Percentiles rank a stretch among this genome's conserved stretches.
These are phyloP conservation scores for Lycocorax pyrrhopterus DNA, from an alignment of 2,113 vertebrate species.

Conservation along the genomic window DNA sequence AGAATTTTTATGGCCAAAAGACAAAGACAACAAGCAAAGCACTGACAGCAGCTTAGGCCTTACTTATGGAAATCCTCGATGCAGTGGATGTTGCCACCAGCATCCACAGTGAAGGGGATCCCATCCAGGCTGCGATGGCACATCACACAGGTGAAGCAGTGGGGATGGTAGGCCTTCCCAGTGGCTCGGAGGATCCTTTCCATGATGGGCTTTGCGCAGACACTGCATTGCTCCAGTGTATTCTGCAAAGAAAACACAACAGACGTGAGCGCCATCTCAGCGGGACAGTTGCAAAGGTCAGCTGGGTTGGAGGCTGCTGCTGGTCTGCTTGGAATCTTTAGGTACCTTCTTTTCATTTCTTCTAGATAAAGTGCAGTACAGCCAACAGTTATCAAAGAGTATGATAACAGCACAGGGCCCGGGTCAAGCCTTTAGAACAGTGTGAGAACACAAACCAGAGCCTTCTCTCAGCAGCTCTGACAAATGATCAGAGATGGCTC, in stretches of 20 bases:
- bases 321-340: neutral
- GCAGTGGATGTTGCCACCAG: conserved; percentile 95
- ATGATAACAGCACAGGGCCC: neutral
- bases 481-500: neutral
- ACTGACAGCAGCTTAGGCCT: neutral
- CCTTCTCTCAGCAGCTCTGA: neutral
- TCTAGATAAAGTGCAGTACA: neutral
- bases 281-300: neutral
- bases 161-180: conserved; percentile 95
- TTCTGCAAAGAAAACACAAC: conserved; percentile 75
- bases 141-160: conserved; percentile 97
- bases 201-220: conserved; percentile 96
- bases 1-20: neutral
- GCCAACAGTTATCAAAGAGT: neutral
- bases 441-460: neutral
- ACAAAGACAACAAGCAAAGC: neutral
- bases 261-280: neutral
- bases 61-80: conserved; percentile 99
- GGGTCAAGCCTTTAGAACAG: neutral
- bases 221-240: conserved; percentile 92
- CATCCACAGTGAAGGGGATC: conserved; percentile 96
- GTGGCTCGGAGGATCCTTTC: conserved; percentile 96
- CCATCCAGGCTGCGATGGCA: conserved; percentile 94
- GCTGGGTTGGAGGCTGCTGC: neutral
- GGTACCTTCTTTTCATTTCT: neutral